A percentile compares a stretch with the other conserved stretches of the same genome.
Evolutionary conservation across 2,113 vertebrate species (phyloP).

Genomic region (Cheirogaleus medius): DNA sequence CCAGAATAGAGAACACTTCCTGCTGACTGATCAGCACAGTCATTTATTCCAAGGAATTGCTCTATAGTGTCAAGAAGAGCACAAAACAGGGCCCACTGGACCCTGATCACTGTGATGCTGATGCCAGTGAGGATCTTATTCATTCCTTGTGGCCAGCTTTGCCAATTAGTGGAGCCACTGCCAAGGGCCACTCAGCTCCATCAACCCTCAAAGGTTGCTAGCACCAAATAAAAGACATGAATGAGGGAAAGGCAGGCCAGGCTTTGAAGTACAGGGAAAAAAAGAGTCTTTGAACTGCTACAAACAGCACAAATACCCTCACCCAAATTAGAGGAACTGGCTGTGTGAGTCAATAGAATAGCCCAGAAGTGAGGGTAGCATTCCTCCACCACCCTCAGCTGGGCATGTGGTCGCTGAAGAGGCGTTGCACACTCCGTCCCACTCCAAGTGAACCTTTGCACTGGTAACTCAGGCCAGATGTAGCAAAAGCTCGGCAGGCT

Average conservation of each 20-base stretch:
- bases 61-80: slow-evolving; percentile 29
- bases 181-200: slow-evolving; percentile 42
- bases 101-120: background rate
- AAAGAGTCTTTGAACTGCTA: slow-evolving; percentile 59
- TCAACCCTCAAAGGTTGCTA: slow-evolving; percentile 42
- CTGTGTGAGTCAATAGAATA: background rate
- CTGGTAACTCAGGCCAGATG: slow-evolving; percentile 22
- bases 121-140: slow-evolving; percentile 40
- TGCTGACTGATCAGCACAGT: background rate
- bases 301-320: background rate
- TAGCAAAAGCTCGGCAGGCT: background rate
- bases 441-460: background rate
- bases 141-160: slow-evolving; percentile 22
- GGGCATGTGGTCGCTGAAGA: background rate
- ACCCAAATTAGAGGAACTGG: background rate
- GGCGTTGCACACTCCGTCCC: background rate
- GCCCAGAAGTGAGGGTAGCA: background rate
- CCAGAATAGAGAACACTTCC: background rate
- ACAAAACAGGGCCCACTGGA: slow-evolving; percentile 27
- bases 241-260: slow-evolving; percentile 19
- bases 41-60: background rate
- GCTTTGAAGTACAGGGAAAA: slow-evolving; percentile 56
- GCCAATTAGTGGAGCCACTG: slow-evolving; percentile 40
- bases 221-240: slow-evolving; percentile 48
- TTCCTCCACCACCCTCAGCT: background rate